Evolutionary conservation across 2,888 invertebrate species (phyloP), one percentile per base, ranked within the genome.

Genomic region (Watsonalla cultraria): DNA sequence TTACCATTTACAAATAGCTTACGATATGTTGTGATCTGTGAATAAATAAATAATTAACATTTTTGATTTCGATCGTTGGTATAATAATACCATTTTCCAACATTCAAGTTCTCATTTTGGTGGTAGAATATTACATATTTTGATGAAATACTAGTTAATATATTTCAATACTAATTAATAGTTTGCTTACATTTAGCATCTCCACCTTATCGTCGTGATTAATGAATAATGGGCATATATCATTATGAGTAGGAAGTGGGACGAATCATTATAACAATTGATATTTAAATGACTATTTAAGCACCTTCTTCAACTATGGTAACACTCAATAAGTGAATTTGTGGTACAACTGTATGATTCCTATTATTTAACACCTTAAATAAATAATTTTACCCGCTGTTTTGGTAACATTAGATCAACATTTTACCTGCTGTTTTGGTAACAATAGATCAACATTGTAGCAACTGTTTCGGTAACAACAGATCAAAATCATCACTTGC

Each of bases 31-130:
- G 48, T 49, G 35, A 35, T 35, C 9, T 39, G 14, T 37, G 0
- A 49, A 49, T 49, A 49, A 49, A 49, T 49, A 49, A 49, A 39
- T 39, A 49, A 39, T 49, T 49, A 14, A 49, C 14, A 37, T 39
- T 37, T 42, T 11, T 7, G 42, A 42, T 11, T 42, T 49, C 14
- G 37, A 9, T 5, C 13, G 9, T 37, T 37, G 37, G 8, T 14
- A 34, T 9, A 11, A 35, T 4, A 13, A 13, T 35, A 48, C 37
- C 37, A 15, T 49, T 2, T 13, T 49, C 15, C 8, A 6, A 14
- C 15, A 7, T 46, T 11, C 46, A 42, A 6, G 42, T 11, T 37
- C 37, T 37, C 37, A 37, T 37, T 37, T 37, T 24, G 24, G 24
- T 24, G 24, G 24, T 24, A 24, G 24, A 24, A 24, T 24, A 2